Base-by-base conservation (phyloP, 2,113 vertebrate species). In the Mungos mungo region DNA sequence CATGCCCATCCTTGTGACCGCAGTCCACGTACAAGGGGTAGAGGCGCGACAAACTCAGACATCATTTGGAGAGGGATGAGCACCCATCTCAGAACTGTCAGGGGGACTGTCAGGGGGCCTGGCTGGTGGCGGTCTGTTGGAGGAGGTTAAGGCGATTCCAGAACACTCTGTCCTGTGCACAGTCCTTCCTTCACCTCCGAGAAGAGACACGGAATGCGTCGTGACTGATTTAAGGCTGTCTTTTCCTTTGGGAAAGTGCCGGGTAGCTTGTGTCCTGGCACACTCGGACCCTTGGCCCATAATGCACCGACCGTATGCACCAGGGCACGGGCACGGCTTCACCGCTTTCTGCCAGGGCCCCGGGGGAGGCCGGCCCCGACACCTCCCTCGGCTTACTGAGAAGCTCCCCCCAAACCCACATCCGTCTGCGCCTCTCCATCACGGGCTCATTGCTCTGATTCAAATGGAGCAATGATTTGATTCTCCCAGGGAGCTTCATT, bases 401-500 rank as follows among this genome's bases (percentile, higher is more conserved):
- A 47, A 9, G 35, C 38, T 2, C 14, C 45, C 11, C 3, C 19
- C 38, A 63, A 66, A 19, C 15, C 66, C 60, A 1, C 0, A 0
- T 79, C 35, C 69, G 27, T 33, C 86, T 10, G 33, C 9, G 68
- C n/a, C n/a, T 54, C 47, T 94, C 76, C 77, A 84, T 94, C 93
- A 80, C 2, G 14, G 27, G 27, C 7, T 82, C 74, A 83, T 74
- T 47, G 85, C 29, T 15, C 66, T 60, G 33, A 79, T 90, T 77
- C 57, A 81, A 90, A 81, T 27, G 72, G 92, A 68, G 12, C 50
- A 66, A 5, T 98, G 90, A 98, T 97, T 94, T 88, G 77, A 90
- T 94, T 96, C 96, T 96, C 90, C 74, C 94, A 35, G 90, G n/a
- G 38, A 93, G 47, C 86, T 88, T 97, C 97, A 93, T 96, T 96